A percentile compares a stretch with the other conserved stretches of the same genome.
Conservation (phyloP, 92 coral and sea anemone species). For the Palythoa heliodiscus region DNA sequence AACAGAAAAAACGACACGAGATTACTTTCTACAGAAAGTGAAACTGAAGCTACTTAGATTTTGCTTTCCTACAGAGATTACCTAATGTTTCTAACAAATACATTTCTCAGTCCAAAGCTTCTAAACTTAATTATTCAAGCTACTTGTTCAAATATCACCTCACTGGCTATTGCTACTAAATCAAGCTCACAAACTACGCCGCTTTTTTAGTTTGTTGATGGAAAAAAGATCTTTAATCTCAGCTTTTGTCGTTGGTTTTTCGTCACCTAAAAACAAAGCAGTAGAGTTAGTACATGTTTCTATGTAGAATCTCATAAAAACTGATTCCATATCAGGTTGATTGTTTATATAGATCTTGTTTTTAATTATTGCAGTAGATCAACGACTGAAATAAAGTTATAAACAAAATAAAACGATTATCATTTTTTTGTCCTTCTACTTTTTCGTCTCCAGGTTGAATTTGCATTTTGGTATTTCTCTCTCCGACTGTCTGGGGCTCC, state of each 20-base stretch:
- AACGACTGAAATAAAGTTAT: no score
- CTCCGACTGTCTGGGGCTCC: no score
- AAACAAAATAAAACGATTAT: no score
- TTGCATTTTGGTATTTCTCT: no score
- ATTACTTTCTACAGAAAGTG: neutral
- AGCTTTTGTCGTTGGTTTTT: conserved; percentile 2
- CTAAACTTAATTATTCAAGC: neutral
- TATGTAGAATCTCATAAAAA: neutral
- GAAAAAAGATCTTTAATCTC: conserved; percentile 16
- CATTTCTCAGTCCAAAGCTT: neutral
- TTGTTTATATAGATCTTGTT: no score
- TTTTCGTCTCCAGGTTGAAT: no score
- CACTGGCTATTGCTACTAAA: neutral
- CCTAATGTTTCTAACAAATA: neutral
- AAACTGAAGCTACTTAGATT: neutral
- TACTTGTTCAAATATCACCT: neutral
- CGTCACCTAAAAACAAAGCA: neutral
- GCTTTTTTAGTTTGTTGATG: conserved; percentile 16
- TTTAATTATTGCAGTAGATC: no score
- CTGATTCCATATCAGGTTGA: no score
- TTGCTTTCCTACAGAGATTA: neutral
- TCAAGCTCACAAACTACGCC: neutral
- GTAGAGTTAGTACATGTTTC: neutral
- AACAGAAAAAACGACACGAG: neutral
- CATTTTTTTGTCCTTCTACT: no score